Evolutionary conservation across 2,888 invertebrate genomes (phyloP).

Genomic region (Rotaria macrura): DNA sequence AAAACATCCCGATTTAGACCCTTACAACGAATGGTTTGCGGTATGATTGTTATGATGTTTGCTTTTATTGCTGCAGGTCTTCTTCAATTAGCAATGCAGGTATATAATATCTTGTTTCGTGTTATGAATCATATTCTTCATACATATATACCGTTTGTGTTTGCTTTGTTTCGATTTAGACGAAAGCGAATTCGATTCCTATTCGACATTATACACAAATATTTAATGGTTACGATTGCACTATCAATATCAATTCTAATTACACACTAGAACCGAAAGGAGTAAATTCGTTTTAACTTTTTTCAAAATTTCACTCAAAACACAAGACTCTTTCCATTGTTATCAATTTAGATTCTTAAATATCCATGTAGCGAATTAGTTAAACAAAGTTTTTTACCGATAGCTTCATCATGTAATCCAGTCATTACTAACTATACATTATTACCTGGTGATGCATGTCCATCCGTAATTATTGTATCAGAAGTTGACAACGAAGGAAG

Average conservation of each 20-base stretch:
- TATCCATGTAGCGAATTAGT: neutral
- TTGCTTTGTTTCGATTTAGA: no score
- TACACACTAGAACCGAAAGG: neutral
- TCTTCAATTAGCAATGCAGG: conserved; percentile 34
- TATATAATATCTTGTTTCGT: neutral
- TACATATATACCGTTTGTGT: no score
- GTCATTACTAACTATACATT: neutral
- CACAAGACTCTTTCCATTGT: no score
- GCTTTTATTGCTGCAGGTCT: conserved; percentile 37
- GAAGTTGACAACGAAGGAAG: neutral
- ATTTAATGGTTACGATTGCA: neutral
- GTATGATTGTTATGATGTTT: conserved; percentile 36
- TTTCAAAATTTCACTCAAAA: no score
- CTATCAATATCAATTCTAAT: neutral
- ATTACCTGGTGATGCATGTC: neutral
- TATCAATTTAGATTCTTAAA: neutral
- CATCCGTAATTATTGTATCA: neutral
- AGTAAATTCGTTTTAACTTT: neutral
- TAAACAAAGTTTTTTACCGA: neutral
- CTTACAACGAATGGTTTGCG: conserved; percentile 35
- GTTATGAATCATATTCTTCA: neutral
- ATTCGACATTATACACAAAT: neutral
- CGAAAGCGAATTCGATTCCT: neutral
- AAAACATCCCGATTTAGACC: neutral
- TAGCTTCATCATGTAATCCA: neutral